Evolutionary conservation across 2,113 vertebrate genomes (phyloP).

Genomic region (Cheilinus undulatus): DNA sequence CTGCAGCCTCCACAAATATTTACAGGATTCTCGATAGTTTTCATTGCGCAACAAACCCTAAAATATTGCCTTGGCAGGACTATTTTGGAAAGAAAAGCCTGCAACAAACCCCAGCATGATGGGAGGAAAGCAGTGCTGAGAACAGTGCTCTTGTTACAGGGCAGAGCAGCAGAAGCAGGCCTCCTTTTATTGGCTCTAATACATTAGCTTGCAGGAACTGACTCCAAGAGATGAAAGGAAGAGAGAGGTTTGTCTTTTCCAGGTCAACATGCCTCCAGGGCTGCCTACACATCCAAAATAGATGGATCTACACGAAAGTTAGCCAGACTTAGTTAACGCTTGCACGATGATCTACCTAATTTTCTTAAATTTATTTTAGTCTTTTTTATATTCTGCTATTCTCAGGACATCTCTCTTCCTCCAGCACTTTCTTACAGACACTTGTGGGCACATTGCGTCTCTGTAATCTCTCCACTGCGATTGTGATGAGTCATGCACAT

Average conservation of each 20-base stretch:
- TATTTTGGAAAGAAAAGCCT: slow-evolving; percentile 42
- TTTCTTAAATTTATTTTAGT: slow-evolving; percentile 31
- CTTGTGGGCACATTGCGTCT: slow-evolving; percentile 24
- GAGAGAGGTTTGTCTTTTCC: slow-evolving; percentile 75
- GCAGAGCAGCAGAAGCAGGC: slow-evolving; percentile 60
- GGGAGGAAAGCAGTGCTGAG: slow-evolving; percentile 38
- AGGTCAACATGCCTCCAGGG: slow-evolving; percentile 81
- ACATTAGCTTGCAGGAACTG: slow-evolving; percentile 67
- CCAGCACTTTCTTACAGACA: slow-evolving; percentile 19
- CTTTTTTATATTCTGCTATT: slow-evolving; percentile 21
- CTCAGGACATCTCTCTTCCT: slow-evolving; percentile 22
- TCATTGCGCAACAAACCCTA: slow-evolving; percentile 42
- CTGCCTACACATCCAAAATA: slow-evolving; percentile 73
- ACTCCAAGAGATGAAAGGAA: slow-evolving; percentile 78
- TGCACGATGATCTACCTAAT: slow-evolving; percentile 41
- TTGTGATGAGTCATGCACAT: slow-evolving; percentile 52
- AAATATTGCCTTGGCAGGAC: slow-evolving; percentile 40
- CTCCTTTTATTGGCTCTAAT: slow-evolving; percentile 59
- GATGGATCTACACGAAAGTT: slow-evolving; percentile 70
- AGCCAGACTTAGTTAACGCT: slow-evolving; percentile 65
- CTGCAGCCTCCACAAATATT: slow-evolving; percentile 59
- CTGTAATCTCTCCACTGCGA: slow-evolving; percentile 14
- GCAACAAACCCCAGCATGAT: slow-evolving; percentile 17
- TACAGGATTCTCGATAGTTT: slow-evolving; percentile 43
- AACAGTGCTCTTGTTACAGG: slow-evolving; percentile 48